A percentile compares a stretch with the other conserved stretches of the same genome.
phyloP scores from a whole-genome alignment of 1,140 invertebrate genomes.

The Platyura marginata region DNA sequence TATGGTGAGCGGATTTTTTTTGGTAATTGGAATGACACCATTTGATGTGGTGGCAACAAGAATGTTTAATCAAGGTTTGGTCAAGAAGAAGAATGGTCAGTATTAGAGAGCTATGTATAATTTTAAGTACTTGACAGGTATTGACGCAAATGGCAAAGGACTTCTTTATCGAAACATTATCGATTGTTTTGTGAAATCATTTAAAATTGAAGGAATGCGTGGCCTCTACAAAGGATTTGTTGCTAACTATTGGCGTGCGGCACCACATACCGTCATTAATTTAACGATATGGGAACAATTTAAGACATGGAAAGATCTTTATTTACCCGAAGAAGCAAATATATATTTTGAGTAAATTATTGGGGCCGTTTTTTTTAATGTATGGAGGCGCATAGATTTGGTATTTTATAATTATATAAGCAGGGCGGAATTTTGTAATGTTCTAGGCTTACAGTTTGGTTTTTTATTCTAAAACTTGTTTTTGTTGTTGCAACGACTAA shows the following conservation, averaged over 20 bases:
- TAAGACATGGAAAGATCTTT: slow-evolving; percentile 17
- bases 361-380: no score
- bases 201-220: slow-evolving; percentile 44
- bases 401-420: neutral
- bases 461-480: no score
- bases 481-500: neutral
- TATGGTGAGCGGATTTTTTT: slow-evolving; percentile 52
- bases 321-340: slow-evolving; percentile 3
- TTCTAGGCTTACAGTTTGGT: no score
- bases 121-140: slow-evolving; percentile 10
- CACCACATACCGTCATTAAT: slow-evolving; percentile 63
- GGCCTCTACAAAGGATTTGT: slow-evolving; percentile 71
- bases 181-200: slow-evolving; percentile 58
- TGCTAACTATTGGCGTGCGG: slow-evolving; percentile 59
- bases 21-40: slow-evolving; percentile 61
- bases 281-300: slow-evolving; percentile 69
- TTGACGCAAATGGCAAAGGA: slow-evolving; percentile 40
- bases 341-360: slow-evolving; percentile 4
- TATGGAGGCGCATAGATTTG: no score
- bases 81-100: no score
- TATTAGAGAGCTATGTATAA: no score
- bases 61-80: slow-evolving; percentile 58
- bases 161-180: slow-evolving; percentile 45
- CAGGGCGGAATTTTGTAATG: neutral
- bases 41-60: slow-evolving; percentile 74